Conservation (phyloP, 2,888 invertebrate genomes). For the Mythimna loreyi region DNA sequence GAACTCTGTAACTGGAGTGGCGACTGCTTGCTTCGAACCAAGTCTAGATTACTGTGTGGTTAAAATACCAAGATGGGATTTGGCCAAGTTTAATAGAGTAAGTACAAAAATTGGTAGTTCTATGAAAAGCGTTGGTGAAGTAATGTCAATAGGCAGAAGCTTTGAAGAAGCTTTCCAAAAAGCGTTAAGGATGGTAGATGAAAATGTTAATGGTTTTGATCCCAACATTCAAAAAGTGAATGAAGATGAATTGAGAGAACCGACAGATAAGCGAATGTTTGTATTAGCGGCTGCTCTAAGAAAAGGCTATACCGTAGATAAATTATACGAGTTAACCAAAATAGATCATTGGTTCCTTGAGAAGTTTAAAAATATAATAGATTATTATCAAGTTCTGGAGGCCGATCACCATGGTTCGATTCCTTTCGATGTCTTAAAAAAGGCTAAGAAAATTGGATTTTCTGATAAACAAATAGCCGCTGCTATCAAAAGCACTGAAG, state of each 20-base stretch:
- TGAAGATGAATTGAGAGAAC: constrained; percentile 96
- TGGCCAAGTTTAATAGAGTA: constrained; percentile 98
- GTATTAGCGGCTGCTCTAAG: constrained; percentile 98
- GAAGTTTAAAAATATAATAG: constrained; percentile 98
- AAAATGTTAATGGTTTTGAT: constrained; percentile 98
- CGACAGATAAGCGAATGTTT: constrained; percentile 99
- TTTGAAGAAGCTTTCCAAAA: constrained; percentile 99
- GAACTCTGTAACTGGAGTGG: constrained; percentile 98
- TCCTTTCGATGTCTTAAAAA: constrained; percentile 92
- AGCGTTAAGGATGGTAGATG: constrained; percentile 99
- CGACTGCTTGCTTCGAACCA: constrained; percentile 99
- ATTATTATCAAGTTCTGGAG: constrained; percentile 93
- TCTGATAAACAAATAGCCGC: constrained; percentile 99
- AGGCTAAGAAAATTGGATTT: constrained; percentile 98
- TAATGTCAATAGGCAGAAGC: constrained; percentile 99
- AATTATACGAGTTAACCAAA: constrained; percentile 97
- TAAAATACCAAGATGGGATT: constrained; percentile 99
- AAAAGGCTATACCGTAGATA: constrained; percentile 95
- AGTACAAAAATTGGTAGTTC: constrained; percentile 99
- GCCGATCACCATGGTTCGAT: constrained; percentile 91
- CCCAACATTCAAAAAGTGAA: constrained; percentile 95
- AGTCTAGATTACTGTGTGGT: constrained; percentile 99
- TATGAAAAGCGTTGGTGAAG: constrained; percentile 99
- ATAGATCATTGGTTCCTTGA: constrained; percentile 99
- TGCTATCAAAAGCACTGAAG: constrained; percentile 96